Base-by-base conservation (phyloP, 2,797 vertebrate species). In the Macrochelys suwanniensis region DNA sequence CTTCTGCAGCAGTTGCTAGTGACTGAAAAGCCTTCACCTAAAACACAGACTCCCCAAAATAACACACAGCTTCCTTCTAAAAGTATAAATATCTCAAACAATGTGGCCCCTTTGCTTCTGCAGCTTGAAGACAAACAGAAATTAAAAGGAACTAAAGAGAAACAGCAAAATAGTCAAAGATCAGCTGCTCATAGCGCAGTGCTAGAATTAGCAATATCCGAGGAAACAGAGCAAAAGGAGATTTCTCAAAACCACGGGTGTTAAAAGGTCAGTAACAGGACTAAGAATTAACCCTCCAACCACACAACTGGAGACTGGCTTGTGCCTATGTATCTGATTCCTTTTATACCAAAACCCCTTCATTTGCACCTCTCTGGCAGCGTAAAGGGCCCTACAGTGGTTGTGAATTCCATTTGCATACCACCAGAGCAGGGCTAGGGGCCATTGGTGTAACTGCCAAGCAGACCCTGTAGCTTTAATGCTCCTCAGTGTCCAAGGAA, bases 11-110 rank as follows among this genome's bases (percentile, higher is more conserved):
- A 80, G 33, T 49, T 33, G 49, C 68, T 37, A 82, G 49, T 42
- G 47, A 71, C 45, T 31, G 51, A 50, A 1, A 81, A 88, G 77
- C n/a, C 81, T 84, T 79, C 82, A 83, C 87, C 77, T 37, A 78
- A 82, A 88, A 65, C 65, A 81, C 11, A 50, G 74, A 68, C 88
- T 93, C 89, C 84, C 85, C 83, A 94, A 94, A 77, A 94, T 80
- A 92, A 50, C 76, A 37, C 49, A 7, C 2, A 79, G 76, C 31
- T 83, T 80, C 89, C 81, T 54, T 79, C 87, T 94, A 42, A 47
- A 80, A 51, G 11, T 94, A 92, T 92, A 91, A 88, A 94, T 89
- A 96, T 91, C 26, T 92, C 82, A 74, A 16, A 51, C 15, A 80
- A 49, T 50, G 76, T 61, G 94, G 76, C 85, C 79, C 77, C 82